A percentile compares a stretch with the other conserved stretches of the same genome.
These are phyloP conservation scores for Araneus ventricosus DNA, from an alignment of 1,140 invertebrate genomes.

Conservation along the genomic window DNA sequence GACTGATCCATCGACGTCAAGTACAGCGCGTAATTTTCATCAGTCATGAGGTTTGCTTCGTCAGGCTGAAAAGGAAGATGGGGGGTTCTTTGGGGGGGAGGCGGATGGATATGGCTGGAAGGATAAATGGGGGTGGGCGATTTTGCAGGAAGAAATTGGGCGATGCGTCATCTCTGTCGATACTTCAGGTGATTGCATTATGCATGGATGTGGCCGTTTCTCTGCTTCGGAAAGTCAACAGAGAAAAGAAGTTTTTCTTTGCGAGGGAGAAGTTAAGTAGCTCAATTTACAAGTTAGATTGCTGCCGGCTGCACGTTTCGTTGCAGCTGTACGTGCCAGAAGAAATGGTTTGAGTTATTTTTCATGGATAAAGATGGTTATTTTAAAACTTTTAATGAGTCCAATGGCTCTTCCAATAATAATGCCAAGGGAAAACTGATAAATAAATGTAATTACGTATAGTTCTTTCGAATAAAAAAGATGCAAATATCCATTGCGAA, in stretches of 20 bases:
- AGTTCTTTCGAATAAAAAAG: too few relatives aligned
- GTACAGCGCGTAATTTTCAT: conserved; percentile 66
- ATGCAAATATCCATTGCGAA: too few relatives aligned
- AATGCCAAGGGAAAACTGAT: too few relatives aligned
- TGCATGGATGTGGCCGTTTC: conserved; percentile 12
- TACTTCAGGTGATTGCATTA: conserved; percentile 70
- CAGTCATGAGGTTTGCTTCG: conserved; percentile 62
- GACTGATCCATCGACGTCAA: conserved; percentile 71
- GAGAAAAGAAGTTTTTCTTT: conserved; percentile 15
- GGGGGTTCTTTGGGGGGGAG: not conserved
- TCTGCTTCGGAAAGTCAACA: conserved; percentile 37
- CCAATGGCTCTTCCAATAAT: too few relatives aligned
- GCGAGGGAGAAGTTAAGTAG: conserved; percentile 9
- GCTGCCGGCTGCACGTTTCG: not conserved
- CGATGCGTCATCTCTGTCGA: conserved; percentile 66
- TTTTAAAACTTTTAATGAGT: too few relatives aligned
- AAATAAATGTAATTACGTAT: too few relatives aligned
- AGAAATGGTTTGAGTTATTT: not conserved
- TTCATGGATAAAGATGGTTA: too few relatives aligned
- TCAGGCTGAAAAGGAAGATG: conserved; percentile 39
- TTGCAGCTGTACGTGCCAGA: not conserved
- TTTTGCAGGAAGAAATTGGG: conserved; percentile 60
- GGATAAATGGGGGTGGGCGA: conserved; percentile 4
- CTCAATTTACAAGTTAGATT: conserved; percentile 27
- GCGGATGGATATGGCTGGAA: not conserved